A percentile compares a stretch with the other conserved stretches of the same genome.
phyloP scores from a whole-genome alignment of 1,140 invertebrate species.

The Elysia chlorotica region DNA sequence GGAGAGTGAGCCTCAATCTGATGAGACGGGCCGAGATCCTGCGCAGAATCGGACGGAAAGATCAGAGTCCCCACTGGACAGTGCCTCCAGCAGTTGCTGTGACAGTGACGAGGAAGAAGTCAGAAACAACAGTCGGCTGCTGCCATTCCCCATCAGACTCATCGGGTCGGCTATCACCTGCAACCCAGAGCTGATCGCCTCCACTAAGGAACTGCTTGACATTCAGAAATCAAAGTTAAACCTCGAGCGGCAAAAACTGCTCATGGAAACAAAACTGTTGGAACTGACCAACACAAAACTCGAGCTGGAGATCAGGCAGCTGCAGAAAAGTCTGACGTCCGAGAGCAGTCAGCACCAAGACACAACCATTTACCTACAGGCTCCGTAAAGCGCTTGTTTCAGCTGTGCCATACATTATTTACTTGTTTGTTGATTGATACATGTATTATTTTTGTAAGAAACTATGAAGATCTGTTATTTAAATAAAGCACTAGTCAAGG shows the following conservation, averaged over 20 bases:
- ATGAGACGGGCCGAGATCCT: too few species aligned
- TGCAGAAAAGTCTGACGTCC: neutral
- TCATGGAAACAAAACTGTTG: conserved; percentile 7
- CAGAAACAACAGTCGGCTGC: neutral
- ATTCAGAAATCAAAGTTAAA: conserved; percentile 2
- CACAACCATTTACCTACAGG: conserved; percentile 15
- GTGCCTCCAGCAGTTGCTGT: conserved; percentile 8
- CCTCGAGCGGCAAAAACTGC: conserved; percentile 6
- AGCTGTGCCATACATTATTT: neutral
- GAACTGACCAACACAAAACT: conserved; percentile 15
- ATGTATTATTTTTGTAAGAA: too few species aligned
- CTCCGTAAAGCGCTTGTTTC: neutral
- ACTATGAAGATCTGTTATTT: too few species aligned
- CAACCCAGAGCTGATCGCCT: conserved; percentile 2
- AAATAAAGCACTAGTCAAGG: too few species aligned
- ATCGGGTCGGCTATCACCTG: conserved; percentile 15
- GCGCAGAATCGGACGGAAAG: too few species aligned
- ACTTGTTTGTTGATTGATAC: neutral
- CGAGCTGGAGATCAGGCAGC: conserved; percentile 5
- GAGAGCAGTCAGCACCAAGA: neutral
- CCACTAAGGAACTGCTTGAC: conserved; percentile 9
- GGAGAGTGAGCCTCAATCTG: too few species aligned
- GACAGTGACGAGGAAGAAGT: conserved; percentile 19
- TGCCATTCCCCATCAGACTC: conserved; percentile 17
- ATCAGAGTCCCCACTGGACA: conserved; percentile 18